Base-by-base conservation (phyloP, 2,797 vertebrate genomes). In the Hylomyscus alleni region DNA sequence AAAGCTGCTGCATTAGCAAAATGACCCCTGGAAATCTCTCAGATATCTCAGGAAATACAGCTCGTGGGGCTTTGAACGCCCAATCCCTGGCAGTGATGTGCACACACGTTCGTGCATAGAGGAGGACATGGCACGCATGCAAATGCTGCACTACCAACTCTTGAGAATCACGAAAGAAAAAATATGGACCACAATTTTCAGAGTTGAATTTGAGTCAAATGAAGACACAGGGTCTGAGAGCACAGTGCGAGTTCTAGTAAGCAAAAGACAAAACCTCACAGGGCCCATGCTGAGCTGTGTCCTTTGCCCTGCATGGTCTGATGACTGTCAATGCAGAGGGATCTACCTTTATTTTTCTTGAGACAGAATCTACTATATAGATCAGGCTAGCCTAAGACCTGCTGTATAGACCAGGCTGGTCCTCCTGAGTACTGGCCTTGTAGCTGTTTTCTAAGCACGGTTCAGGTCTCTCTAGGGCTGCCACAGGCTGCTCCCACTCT, bases 141-240 rank as follows among this genome's bases (percentile, higher is more conserved):
- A 34, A 5, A 67, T 5, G 26, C 31, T 1, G 3, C 7, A 17
- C 44, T 11, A 75, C 37, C 37, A 0, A 50, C 29, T 31, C 56
- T 15, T 34, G 29, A 9, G 13, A 78, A 8, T 22, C 0, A 4
- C 0, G 29, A 29, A 52, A 10, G 29, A 56, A 34, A 78, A 50
- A 17, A 34, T 47, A 60, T 0, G 8, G 86, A 4, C 7, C 17
- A 0, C 22, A 12, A 24, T 0, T 0, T 5, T 13, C 15, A 47
- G 60, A 86, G 50, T 37, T 7, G 3, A 80, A 58, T 11, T 4
- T 65, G 29, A 31, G 58, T 20, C 24, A 24, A 12, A 17, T 13
- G 40, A 81, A n/a, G 2, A 20, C 3, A 10, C 0, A 24, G 7
- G 0, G 17, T 26, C 26, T 1, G 11, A 58, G 14, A 54, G 22